Base-by-base conservation (phyloP, 2,113 vertebrate genomes). In the Sardina pilchardus region DNA sequence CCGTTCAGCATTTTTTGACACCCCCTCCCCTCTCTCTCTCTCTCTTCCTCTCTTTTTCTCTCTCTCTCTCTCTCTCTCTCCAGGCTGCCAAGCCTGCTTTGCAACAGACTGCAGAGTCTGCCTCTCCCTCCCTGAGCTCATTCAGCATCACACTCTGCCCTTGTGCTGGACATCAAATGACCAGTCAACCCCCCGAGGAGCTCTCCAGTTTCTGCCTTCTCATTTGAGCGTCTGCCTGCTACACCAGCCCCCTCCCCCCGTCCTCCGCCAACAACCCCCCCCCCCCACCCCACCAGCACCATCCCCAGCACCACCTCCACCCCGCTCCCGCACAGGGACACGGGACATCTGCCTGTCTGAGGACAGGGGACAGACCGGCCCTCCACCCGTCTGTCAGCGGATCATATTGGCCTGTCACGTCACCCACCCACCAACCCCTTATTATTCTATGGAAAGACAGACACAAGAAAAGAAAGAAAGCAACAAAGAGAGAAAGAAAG, bases 321-420 rank as follows among this genome's bases (percentile, higher is more conserved):
- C 71, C 71, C 63, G 6, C 63, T 71, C 63, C 12, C 63, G n/a
- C 63, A 71, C 63, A 92, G 96, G 94, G 96, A 96, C 96, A 95
- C 96, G 95, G 97, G 98, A 98, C 98, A 99, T 97, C 97, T 99
- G 98, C 96, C 97, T 96, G 96, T 98, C 97, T 98, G 95, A 95
- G 95, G 95, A 97, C 96, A 96, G 97, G 97, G 97, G 96, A 96
- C 95, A 95, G 92, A 87, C 93, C 89, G 93, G 92, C 92, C 91
- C 92, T 89, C 93, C 89, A 90, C 93, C 95, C 94, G 94, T 96
- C 95, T 95, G 94, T 94, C 94, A 94, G 91, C 82, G 88, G 89
- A 92, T 94, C 94, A 91, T 90, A 92, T 91, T 92, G 92, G 92
- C 92, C 90, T 89, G 90, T 91, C 92, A 90, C 91, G 89, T 92